phyloP scores from a whole-genome alignment of 64 coral and sea anemone species.

The Pocillopora verrucosa region DNA sequence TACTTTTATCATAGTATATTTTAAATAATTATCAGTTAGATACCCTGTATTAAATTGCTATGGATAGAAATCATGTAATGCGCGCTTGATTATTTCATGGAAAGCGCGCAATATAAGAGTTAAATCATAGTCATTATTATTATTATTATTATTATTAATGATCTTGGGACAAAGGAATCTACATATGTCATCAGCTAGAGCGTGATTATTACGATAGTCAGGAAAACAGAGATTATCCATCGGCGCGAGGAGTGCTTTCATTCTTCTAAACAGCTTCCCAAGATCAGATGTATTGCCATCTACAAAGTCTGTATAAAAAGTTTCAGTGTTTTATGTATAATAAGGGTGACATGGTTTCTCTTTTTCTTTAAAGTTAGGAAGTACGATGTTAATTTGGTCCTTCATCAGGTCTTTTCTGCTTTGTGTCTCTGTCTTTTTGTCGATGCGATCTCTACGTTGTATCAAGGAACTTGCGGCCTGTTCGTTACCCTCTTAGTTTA shows the following conservation, averaged over 20 bases:
- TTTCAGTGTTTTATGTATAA: constrained; percentile 67
- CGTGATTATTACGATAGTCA: constrained; percentile 46
- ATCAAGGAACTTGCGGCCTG: constrained; percentile 50
- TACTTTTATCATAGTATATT: too few relatives aligned
- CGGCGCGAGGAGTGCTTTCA: constrained; percentile 59
- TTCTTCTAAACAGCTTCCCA: constrained; percentile 57
- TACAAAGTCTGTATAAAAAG: constrained; percentile 65
- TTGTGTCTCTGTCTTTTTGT: constrained; percentile 59
- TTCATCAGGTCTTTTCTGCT: constrained; percentile 60
- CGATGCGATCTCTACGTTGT: constrained; percentile 64
- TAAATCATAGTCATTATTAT: too few relatives aligned
- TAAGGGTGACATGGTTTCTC: constrained; percentile 59
- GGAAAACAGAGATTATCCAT: constrained; percentile 45
- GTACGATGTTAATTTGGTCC: constrained; percentile 49
- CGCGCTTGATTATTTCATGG: too few relatives aligned
- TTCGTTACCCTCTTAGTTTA: too few relatives aligned
- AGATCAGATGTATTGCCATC: constrained; percentile 51
- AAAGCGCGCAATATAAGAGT: too few relatives aligned
- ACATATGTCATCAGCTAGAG: constrained; percentile 66
- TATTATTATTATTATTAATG: too few relatives aligned
- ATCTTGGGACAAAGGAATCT: constrained; percentile 52
- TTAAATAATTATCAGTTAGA: too few relatives aligned
- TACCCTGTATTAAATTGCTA: too few relatives aligned
- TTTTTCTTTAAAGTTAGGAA: constrained; percentile 54
- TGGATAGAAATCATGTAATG: too few relatives aligned